phyloP scores from a whole-genome alignment of 92 coral and sea anemone species.

The Paramuricea clavata region DNA sequence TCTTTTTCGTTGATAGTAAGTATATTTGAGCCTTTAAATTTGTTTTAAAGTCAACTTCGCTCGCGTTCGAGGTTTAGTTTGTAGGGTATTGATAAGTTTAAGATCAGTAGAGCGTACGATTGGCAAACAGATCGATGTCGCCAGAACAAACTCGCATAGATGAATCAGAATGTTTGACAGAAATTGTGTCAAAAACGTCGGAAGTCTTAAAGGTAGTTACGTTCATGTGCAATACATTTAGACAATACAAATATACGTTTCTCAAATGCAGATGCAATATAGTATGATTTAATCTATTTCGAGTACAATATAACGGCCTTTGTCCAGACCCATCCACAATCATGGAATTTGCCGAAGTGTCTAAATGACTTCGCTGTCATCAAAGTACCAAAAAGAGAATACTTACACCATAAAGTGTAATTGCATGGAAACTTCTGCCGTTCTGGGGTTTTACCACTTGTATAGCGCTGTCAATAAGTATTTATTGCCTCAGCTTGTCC shows the following conservation, averaged over 20 bases:
- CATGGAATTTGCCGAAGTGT: neutral
- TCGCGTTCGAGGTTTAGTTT: neutral
- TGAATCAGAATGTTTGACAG: neutral
- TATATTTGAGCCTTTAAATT: neutral
- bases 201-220: neutral
- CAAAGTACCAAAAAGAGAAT: no score
- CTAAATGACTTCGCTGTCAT: neutral
- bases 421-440: no score
- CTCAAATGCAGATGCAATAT: conserved; percentile 18
- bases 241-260: neutral
- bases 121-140: neutral
- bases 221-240: neutral
- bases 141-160: neutral
- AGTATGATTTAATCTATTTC: neutral
- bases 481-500: no score
- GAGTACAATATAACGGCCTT: conserved; percentile 1
- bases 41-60: neutral
- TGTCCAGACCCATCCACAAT: conserved; percentile 1
- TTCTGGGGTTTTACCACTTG: no score
- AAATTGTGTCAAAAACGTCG: neutral
- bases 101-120: conserved; percentile 15
- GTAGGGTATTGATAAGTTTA: neutral
- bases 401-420: no score
- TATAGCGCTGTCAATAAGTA: no score
- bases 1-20: neutral